phyloP scores from a whole-genome alignment of 2,113 vertebrate genomes.

The Ochotona princeps region DNA sequence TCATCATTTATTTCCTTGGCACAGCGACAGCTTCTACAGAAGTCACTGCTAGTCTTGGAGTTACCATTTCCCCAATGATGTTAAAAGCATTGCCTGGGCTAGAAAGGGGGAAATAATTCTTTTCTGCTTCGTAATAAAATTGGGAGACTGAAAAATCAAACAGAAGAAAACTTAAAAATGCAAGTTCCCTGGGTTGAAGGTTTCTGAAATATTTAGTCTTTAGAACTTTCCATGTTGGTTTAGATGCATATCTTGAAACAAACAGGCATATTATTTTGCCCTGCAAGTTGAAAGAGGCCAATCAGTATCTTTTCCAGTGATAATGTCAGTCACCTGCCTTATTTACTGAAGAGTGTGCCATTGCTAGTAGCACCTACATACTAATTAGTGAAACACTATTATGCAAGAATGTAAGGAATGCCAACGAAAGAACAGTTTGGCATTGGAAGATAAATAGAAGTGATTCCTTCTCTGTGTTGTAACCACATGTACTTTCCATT shows the following conservation, averaged over 20 bases:
- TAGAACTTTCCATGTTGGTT: slow-evolving; percentile 28
- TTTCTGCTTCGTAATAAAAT: not conserved
- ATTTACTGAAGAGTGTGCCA: not conserved
- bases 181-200: not conserved
- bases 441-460: slow-evolving; percentile 60
- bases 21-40: not conserved
- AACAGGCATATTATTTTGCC: slow-evolving; percentile 24
- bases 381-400: slow-evolving; percentile 49
- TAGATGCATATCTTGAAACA: slow-evolving; percentile 28
- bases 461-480: not conserved
- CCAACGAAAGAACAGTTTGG: slow-evolving; percentile 24
- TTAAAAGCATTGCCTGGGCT: not conserved
- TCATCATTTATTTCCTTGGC: not conserved
- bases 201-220: slow-evolving; percentile 42
- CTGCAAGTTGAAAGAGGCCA: not conserved
- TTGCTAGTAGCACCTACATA: not conserved
- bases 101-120: not conserved
- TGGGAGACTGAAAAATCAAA: slow-evolving; percentile 20
- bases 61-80: not conserved
- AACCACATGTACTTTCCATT: slow-evolving; percentile 49
- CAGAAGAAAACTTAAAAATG: not conserved
- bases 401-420: slow-evolving; percentile 56
- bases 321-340: not conserved
- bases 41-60: not conserved
- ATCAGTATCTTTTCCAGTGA: slow-evolving; percentile 16